Conservation (phyloP, 2,888 invertebrate genomes). For the Caenorhabditis wallacei region DNA sequence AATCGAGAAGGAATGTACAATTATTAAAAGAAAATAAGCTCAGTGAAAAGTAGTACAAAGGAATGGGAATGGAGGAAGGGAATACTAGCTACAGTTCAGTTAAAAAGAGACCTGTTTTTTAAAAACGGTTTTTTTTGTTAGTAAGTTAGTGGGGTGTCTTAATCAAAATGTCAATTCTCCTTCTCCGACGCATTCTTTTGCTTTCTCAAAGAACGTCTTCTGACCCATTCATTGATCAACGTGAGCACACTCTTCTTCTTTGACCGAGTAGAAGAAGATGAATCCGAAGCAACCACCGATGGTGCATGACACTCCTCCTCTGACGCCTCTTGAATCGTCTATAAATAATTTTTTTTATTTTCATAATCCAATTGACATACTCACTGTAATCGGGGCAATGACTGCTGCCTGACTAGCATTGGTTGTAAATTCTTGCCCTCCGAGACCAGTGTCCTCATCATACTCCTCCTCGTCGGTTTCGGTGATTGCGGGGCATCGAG, state of each 20-base stretch:
- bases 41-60: background rate
- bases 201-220: constrained; percentile 52
- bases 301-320: constrained; percentile 40
- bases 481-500: constrained; percentile 62
- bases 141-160: background rate
- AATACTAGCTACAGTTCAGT: background rate
- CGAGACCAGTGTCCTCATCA: constrained; percentile 35
- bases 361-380: constrained; percentile 7
- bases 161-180: constrained; percentile 31
- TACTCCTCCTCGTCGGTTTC: constrained; percentile 61
- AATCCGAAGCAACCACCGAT: constrained; percentile 32
- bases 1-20: background rate
- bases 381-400: constrained; percentile 46
- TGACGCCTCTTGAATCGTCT: constrained; percentile 44
- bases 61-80: background rate
- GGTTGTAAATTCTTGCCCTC: constrained; percentile 49
- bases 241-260: constrained; percentile 54
- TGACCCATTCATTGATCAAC: constrained; percentile 53
- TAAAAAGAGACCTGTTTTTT: background rate
- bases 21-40: background rate
- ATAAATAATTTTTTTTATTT: constrained; percentile 12
- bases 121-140: constrained; percentile 13
- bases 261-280: constrained; percentile 39
- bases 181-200: constrained; percentile 41
- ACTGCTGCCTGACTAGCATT: constrained; percentile 22